phyloP scores from a whole-genome alignment of 2,888 invertebrate species.

The Rotaria sp. region DNA sequence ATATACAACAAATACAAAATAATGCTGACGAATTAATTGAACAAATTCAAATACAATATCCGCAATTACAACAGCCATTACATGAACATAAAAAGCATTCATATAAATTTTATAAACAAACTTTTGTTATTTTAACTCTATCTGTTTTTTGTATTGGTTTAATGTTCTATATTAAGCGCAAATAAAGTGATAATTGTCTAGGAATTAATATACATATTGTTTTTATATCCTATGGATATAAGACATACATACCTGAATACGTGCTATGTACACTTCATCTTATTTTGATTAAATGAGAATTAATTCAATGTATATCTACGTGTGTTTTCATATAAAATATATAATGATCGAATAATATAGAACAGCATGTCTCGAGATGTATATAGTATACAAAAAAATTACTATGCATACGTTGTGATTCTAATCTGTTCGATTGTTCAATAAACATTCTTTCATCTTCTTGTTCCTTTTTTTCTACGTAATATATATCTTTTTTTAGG shows the following conservation, averaged over 20 bases:
- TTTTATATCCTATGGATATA: not conserved
- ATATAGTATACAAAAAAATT: not conserved
- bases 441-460: not conserved
- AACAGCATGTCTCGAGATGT: not conserved
- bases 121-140: not conserved
- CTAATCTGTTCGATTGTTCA: not conserved
- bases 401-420: not conserved
- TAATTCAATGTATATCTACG: not conserved
- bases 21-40: not conserved
- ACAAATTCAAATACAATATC: not conserved
- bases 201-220: not conserved
- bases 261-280: not conserved
- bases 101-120: not conserved
- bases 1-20: not conserved
- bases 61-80: not conserved
- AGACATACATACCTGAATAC: not conserved
- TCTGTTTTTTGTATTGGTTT: slow-evolving; percentile 8
- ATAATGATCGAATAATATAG: not conserved
- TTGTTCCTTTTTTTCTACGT: too few relatives aligned
- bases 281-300: slow-evolving; percentile 2
- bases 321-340: not conserved
- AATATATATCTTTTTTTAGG: not conserved
- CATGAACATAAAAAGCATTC: not conserved
- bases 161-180: not conserved
- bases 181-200: not conserved